Base-by-base conservation (phyloP, 2,888 invertebrate genomes). In the Sminthurinus aureus region DNA sequence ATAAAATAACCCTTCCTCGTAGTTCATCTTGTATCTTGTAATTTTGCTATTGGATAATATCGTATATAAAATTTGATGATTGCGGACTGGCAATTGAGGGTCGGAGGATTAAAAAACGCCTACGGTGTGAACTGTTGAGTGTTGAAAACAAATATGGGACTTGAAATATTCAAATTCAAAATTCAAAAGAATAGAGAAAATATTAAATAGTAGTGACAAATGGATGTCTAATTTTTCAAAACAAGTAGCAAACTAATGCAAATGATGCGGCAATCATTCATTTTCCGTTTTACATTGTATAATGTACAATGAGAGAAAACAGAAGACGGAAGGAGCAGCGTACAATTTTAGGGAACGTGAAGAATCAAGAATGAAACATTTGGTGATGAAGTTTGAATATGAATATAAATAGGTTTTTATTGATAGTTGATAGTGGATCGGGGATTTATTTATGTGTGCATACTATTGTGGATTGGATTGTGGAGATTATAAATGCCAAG, bases 331-430 rank as follows among this genome's bases (percentile, higher is more conserved):
- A 15, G 24, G 71, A 71, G 24, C 6, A 71, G 24, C 4, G 6
- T 22, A 71, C 9, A 52, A 52, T 71, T n/a, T 38, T 38, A 67
- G 79, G 22, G 67, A 67, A 58, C 15, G 38, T 11, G 71, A 71
- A 71, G 24, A 71, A 71, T 6, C 15, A 24, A 71, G 58, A 58
- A 58, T 71, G 78, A 26, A 71, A 50, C 50, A 79, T 69, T 64
- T 78, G 78, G 66, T 78, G 78, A 78, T 78, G 78, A 78, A 66
- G 78, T 78, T 26, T 78, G 26, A 66, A 78, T 26, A 71, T 71
- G 71, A 71, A 22, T 78, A 64, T 66, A 64, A 64, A 66, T 66
- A 66, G 75, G 75, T 75, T 75, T 75, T 75, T 75, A 51, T 75
- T 13, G 15, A 26, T n/a, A 22, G n/a, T n/a, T n/a, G n/a, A n/a